Percentiles rank a stretch among this genome's conserved stretches.
Conservation (phyloP, 2,113 vertebrate species). For the Sporophila hypoxantha region DNA sequence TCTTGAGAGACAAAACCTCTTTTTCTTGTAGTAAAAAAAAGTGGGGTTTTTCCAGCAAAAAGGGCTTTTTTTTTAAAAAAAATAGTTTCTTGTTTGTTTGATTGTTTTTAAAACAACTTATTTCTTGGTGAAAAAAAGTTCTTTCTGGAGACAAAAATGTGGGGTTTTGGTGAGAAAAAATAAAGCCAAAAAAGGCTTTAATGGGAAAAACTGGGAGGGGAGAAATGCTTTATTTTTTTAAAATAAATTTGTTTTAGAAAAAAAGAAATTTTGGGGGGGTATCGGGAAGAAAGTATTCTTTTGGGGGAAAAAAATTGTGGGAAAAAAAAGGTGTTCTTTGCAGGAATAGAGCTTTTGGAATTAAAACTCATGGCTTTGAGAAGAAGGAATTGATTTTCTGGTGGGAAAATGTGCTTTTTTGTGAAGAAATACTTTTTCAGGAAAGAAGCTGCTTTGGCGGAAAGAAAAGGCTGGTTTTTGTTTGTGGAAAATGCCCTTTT, state of each 20-base stretch:
- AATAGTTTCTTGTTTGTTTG: too few relatives aligned
- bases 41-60: fast-evolving
- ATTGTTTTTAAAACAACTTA: neutral
- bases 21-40: neutral
- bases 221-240: neutral
- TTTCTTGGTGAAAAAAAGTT: neutral
- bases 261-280: neutral
- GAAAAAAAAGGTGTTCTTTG: neutral
- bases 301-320: fast-evolving
- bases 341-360: neutral
- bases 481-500: neutral
- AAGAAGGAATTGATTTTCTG: neutral
- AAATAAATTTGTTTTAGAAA: neutral
- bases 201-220: fast-evolving
- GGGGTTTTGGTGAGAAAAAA: neutral
- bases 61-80: neutral
- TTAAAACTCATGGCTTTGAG: neutral
- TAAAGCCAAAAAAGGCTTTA: neutral
- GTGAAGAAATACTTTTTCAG: neutral
- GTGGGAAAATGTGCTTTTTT: neutral
- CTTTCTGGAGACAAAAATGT: fast-evolving
- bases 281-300: neutral
- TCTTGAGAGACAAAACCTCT: neutral
- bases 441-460: neutral
- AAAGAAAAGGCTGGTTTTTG: neutral